A percentile compares a stretch with the other conserved stretches of the same genome.
phyloP scores from a whole-genome alignment of 1,140 invertebrate genomes.

The Lucilia cuprina region DNA sequence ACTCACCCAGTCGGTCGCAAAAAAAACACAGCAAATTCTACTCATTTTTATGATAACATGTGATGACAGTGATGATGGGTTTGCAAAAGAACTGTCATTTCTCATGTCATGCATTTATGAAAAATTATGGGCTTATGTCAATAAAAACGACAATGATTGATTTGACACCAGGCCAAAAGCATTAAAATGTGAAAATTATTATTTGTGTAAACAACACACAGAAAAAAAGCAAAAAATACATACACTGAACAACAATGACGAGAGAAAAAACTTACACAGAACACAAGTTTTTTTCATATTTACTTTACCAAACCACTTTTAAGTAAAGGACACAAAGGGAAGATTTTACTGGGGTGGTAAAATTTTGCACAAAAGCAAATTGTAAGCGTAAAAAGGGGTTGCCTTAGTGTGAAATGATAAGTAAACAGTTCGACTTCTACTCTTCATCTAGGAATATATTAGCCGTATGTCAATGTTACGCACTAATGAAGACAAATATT shows the following conservation, averaged over 20 bases:
- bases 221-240: neutral
- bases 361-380: neutral
- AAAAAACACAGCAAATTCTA: slow-evolving; percentile 10
- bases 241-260: neutral
- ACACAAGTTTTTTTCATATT: neutral
- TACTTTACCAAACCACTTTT: neutral
- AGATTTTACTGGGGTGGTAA: neutral
- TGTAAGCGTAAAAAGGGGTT: neutral
- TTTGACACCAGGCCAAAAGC: slow-evolving; percentile 49
- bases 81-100: slow-evolving; percentile 54
- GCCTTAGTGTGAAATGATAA: neutral
- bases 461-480: slow-evolving; percentile 44
- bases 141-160: slow-evolving; percentile 57
- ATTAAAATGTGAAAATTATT: slow-evolving; percentile 36
- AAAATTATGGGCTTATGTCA: slow-evolving; percentile 43
- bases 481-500: slow-evolving; percentile 59
- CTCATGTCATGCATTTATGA: slow-evolving; percentile 45
- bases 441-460: neutral
- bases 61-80: slow-evolving; percentile 41
- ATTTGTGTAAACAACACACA: slow-evolving; percentile 36
- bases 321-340: neutral
- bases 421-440: neutral
- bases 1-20: neutral
- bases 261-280: neutral
- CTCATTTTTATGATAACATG: slow-evolving; percentile 28